Evolutionary conservation across 2,113 vertebrate genomes (phyloP).

Genomic region (Rhabdomys dilectus): DNA sequence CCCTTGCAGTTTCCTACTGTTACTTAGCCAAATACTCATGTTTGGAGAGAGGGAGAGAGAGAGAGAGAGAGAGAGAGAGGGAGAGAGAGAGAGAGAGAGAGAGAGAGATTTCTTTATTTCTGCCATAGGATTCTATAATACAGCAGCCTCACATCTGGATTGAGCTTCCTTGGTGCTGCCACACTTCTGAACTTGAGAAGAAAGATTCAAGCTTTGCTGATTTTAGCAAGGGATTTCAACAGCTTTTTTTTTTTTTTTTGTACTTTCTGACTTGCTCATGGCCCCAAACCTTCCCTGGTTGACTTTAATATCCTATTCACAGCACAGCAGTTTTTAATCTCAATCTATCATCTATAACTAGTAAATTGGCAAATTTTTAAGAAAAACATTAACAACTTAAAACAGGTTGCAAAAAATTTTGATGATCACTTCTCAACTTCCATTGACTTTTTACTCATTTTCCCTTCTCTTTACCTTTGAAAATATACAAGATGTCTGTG

Average conservation of each 20-base stretch:
- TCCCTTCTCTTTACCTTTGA: neutral
- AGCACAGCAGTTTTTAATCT: neutral
- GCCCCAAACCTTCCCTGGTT: neutral
- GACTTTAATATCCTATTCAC: neutral
- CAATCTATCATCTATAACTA: neutral
- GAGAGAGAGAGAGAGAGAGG: too few species aligned
- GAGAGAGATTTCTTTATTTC: neutral
- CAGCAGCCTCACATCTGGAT: neutral
- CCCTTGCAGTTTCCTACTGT: neutral
- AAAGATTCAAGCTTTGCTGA: neutral
- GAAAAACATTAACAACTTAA: neutral
- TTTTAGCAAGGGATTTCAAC: neutral
- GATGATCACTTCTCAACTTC: neutral
- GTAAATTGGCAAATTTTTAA: constrained; percentile 29
- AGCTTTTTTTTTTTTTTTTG: constrained; percentile 1
- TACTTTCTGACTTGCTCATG: neutral
- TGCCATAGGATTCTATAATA: neutral
- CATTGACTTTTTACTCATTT: neutral
- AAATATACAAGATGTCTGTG: neutral
- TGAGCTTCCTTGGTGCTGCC: neutral
- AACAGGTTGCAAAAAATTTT: neutral
- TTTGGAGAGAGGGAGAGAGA: neutral
- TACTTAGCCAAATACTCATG: neutral
- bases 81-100: too few species aligned
- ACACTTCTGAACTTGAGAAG: neutral